Percentiles rank a stretch among this genome's conserved stretches.
phyloP scores from a whole-genome alignment of 2,113 vertebrate species.

The Harpagus bidentatus region DNA sequence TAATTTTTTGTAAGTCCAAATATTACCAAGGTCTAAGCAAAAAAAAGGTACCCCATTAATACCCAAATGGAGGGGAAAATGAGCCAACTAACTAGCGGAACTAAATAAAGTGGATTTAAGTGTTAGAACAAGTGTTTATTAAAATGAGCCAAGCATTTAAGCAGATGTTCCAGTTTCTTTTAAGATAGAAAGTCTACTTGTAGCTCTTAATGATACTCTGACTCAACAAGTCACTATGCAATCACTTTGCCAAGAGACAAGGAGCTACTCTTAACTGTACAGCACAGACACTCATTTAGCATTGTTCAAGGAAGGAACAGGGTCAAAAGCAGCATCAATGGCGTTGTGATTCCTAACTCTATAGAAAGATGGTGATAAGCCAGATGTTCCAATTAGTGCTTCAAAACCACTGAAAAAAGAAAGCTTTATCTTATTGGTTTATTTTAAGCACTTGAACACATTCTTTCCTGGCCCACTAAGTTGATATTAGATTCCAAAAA shows the following conservation, averaged over 20 bases:
- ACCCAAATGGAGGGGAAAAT: neutral
- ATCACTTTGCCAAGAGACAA: constrained; percentile 10
- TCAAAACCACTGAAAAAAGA: neutral
- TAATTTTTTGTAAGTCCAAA: neutral
- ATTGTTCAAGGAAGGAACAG: neutral
- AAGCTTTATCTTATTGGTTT: constrained; percentile 35
- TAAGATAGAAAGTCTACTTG: constrained; percentile 50
- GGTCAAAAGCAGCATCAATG: neutral
- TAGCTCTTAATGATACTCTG: constrained; percentile 39
- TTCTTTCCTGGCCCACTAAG: constrained; percentile 28
- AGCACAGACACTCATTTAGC: neutral
- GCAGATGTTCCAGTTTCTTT: constrained; percentile 39
- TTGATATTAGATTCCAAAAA: constrained; percentile 14
- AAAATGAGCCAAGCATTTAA: neutral
- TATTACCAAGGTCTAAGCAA: neutral
- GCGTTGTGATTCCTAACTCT: neutral
- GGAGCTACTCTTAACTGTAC: neutral
- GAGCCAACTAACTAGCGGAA: neutral
- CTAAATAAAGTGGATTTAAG: neutral
- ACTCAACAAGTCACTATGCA: constrained; percentile 58
- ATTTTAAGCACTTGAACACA: constrained; percentile 33
- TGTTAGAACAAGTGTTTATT: neutral
- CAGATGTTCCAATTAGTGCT: constrained; percentile 4
- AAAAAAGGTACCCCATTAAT: neutral
- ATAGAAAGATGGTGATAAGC: neutral